phyloP scores from a whole-genome alignment of 1,140 invertebrate genomes.

The Camponotus pennsylvanicus region DNA sequence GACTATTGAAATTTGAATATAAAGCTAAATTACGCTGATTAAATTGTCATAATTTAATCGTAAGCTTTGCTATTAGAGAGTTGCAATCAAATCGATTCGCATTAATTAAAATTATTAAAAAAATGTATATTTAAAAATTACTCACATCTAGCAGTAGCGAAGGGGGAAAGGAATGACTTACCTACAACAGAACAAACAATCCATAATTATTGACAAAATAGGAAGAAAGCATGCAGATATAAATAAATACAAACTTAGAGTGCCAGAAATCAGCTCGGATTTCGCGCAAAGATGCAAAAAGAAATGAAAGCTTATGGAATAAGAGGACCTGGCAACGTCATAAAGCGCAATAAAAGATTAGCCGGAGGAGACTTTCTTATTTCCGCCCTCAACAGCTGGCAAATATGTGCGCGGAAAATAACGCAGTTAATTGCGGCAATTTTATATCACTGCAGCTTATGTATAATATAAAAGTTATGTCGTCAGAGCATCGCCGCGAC shows the following conservation, averaged over 20 bases:
- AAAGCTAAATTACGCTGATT: not conserved
- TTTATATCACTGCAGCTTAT: not conserved
- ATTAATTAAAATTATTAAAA: not conserved
- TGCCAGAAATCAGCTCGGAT: not conserved
- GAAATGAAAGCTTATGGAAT: constrained; percentile 36
- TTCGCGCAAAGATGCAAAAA: not conserved
- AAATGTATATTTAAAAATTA: constrained; percentile 2
- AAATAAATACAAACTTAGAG: not conserved
- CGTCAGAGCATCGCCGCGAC: no score
- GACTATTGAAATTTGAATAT: not conserved
- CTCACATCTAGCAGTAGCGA: not conserved
- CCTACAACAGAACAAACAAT: constrained; percentile 63
- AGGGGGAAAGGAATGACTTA: constrained; percentile 42
- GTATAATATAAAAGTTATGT: constrained; percentile 38
- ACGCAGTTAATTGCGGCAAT: constrained; percentile 17
- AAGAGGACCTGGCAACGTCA: not conserved
- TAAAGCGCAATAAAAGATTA: constrained; percentile 35
- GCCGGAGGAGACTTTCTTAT: constrained; percentile 34
- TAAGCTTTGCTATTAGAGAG: not conserved
- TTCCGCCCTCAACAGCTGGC: not conserved
- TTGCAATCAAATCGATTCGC: not conserved
- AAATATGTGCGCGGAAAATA: not conserved
- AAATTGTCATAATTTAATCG: not conserved
- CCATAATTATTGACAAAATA: not conserved
- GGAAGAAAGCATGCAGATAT: not conserved